phyloP scores from a whole-genome alignment of 2,888 invertebrate species.

The Athalia cordata region DNA sequence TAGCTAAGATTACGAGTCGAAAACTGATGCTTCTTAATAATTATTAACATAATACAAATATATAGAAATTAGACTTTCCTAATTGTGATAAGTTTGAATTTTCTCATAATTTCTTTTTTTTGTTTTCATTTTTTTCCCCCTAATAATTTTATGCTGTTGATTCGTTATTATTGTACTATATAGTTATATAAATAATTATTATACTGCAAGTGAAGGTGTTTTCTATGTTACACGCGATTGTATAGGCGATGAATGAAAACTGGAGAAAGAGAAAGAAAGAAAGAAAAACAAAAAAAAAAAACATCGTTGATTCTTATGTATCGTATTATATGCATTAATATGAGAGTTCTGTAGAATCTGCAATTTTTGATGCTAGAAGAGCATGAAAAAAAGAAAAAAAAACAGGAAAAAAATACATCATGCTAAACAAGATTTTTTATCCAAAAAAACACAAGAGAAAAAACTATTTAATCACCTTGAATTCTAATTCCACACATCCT shows the following conservation, averaged over 20 bases:
- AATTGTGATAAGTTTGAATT: neutral
- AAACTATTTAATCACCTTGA: too few relatives aligned
- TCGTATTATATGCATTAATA: neutral
- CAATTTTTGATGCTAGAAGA: neutral
- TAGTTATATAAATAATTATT: neutral
- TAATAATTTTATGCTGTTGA: neutral
- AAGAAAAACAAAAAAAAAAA: neutral
- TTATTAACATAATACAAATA: neutral
- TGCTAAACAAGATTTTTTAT: too few relatives aligned
- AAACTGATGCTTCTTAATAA: too few relatives aligned
- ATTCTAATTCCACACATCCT: too few relatives aligned
- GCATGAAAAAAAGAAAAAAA: neutral
- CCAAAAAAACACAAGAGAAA: too few relatives aligned
- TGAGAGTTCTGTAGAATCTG: constrained; percentile 7
- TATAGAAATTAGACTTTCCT: neutral
- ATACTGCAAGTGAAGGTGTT: too few relatives aligned
- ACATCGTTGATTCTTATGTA: neutral
- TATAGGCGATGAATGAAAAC: too few relatives aligned
- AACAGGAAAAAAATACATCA: too few relatives aligned
- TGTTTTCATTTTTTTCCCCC: too few relatives aligned
- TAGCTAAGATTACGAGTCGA: neutral
- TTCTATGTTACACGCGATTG: too few relatives aligned
- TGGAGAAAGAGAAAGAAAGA: too few relatives aligned
- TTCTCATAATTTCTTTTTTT: neutral
- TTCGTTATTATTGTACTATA: neutral